Evolutionary conservation across 2,888 invertebrate species (phyloP), one percentile per base, ranked within the genome.

Genomic region (Disparrhopalites patrizii): DNA sequence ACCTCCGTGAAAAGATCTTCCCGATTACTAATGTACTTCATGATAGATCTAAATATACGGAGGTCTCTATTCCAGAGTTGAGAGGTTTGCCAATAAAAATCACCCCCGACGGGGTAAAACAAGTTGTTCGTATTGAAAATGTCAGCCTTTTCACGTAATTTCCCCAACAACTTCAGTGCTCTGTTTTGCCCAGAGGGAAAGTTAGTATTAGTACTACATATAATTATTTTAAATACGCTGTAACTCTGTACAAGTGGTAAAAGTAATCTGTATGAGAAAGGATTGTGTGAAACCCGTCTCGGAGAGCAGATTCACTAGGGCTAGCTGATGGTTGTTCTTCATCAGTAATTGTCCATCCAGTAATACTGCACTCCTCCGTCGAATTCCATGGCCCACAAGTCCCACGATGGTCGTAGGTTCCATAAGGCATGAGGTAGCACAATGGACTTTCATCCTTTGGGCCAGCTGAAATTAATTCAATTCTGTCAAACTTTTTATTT

Each of bases 321-420:
- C n/a, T n/a, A n/a, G n/a, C n/a, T n/a, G n/a, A n/a, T n/a, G n/a
- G n/a, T n/a, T n/a, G n/a, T n/a, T n/a, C n/a, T n/a, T n/a, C n/a
- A n/a, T n/a, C 64, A 96, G 82, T 33, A 97, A 82, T 77, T 90
- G 91, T 79, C 99, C 99, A 81, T 99, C 99, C 80, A 98, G 99
- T 80, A 98, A n/a, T 97, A 78, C 98, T 98, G 79, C 98, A 98
- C 31, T 89, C 82, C 81, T 23, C n/a, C n/a, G n/a, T n/a, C n/a
- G n/a, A 87, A 87, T 95, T 95, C 81, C 99, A 95, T 0, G 99
- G 99, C 0, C 99, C 99, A 78, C 99, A 99, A 20, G 98, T 95
- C 78, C 99, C 98, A 0, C 98, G 98, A 8, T 97, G 85, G 77
- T 99, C 98, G 76, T 99, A 99, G 0, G 93, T 94, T 80, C 97